These are phyloP conservation scores for Micronycteris hirsuta DNA, from an alignment of 2,113 vertebrate species.

Conservation along the genomic window DNA sequence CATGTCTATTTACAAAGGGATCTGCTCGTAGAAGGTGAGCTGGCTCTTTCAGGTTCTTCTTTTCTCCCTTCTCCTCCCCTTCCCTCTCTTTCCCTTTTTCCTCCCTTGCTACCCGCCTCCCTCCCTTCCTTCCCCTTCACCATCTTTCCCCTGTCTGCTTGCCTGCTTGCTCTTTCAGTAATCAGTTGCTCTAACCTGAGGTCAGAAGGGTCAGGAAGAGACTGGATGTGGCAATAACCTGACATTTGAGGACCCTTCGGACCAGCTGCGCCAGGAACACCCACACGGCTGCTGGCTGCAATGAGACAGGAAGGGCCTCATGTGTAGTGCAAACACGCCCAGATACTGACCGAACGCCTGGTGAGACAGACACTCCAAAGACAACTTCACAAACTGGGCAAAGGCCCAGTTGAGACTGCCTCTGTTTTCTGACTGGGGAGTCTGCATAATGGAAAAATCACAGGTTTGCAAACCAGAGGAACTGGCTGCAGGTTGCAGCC, in stretches of 20 bases:
- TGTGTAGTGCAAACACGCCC: background rate
- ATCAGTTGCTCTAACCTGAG: background rate
- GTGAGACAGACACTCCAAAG: background rate
- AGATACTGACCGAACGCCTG: background rate
- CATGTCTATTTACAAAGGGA: background rate
- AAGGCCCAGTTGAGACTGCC: background rate
- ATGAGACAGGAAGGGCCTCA: background rate
- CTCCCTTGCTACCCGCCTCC: background rate
- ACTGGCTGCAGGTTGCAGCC: background rate
- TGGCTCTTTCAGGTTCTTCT: background rate
- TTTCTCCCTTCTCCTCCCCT: background rate
- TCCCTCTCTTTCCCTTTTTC: background rate
- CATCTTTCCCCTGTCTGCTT: background rate
- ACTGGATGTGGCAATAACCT: background rate
- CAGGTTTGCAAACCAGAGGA: background rate
- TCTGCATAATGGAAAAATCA: background rate
- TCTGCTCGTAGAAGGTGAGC: background rate
- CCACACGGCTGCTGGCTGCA: background rate
- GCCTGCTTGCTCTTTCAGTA: background rate
- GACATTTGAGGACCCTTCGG: background rate
- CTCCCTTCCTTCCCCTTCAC: background rate
- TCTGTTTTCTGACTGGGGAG: background rate
- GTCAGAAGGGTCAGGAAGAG: background rate
- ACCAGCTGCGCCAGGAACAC: conserved; percentile 46
- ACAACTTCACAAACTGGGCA: background rate